phyloP scores from a whole-genome alignment of 1,140 invertebrate species.

The Tetraneura akinire region DNA sequence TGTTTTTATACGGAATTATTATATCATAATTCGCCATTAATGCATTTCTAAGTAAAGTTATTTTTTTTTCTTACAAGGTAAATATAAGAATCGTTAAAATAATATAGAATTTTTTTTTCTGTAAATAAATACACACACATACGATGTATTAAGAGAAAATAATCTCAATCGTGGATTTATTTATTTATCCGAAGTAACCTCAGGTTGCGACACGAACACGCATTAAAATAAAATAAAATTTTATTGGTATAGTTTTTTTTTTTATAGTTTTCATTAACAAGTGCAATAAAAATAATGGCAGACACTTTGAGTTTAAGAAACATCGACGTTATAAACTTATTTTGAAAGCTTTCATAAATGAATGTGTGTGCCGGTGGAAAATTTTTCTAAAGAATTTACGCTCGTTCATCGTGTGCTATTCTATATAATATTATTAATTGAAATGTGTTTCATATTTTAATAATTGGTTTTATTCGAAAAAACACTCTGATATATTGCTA shows the following conservation, averaged over 20 bases:
- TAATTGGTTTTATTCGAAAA: too few relatives aligned
- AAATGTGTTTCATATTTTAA: too few relatives aligned
- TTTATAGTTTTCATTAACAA: conserved; percentile 17
- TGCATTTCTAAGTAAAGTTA: too few relatives aligned
- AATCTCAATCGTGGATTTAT: neutral
- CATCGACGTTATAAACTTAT: conserved; percentile 22
- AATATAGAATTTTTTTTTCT: too few relatives aligned
- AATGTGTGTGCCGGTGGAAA: neutral
- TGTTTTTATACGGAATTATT: too few relatives aligned
- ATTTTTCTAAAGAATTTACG: conserved; percentile 2
- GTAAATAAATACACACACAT: too few relatives aligned
- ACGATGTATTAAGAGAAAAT: too few relatives aligned
- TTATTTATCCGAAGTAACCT: neutral
- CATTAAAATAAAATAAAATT: neutral
- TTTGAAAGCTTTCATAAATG: conserved; percentile 15
- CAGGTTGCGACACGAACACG: neutral
- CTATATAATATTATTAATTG: too few relatives aligned
- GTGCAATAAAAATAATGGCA: conserved; percentile 16
- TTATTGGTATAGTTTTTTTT: neutral
- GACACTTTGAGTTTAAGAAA: neutral
- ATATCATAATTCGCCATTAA: too few relatives aligned
- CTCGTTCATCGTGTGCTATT: neutral
- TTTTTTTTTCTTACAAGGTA: too few relatives aligned
- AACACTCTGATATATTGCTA: too few relatives aligned
- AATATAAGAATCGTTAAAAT: too few relatives aligned